Evolutionary conservation across 2,797 vertebrate species (phyloP), one percentile per base, ranked within the genome.

Genomic region (Myotis planiceps): DNA sequence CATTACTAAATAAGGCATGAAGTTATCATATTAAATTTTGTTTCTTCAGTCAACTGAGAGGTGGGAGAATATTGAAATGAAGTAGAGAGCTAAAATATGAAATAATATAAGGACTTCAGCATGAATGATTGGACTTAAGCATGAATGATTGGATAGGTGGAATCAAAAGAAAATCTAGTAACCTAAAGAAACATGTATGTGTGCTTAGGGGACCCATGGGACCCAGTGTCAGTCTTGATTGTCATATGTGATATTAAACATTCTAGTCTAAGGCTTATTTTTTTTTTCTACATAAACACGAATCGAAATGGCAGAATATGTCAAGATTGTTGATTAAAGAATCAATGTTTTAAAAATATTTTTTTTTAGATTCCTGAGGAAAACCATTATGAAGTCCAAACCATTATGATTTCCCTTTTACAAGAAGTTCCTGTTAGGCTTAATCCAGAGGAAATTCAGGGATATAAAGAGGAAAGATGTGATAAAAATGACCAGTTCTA

Each of bases 401-500:
- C 25, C 72, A 82, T 92, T 95, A 95, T 93, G 92, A 94, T 95
- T 97, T 95, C 80, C 86, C 34, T 71, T 95, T 76, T 60, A 68
- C 8, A 92, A 90, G 79, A 92, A 93, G 80, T 97, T 95, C 94
- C 84, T 95, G 90, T 95, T 82, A 93, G 81, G 72, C 9, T 74
- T 76, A 65, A 72, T 96, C 55, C 21, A 92, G 83, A 96, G 96
- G 97, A 93, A 96, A 96, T 95, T 96, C 63, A 86, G 58, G 93
- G 76, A 68, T 89, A 92, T 84, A 86, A 94, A 96, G 65, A 96
- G 82, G 92, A 92, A 80, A 97, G 58, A 55, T 69, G 66, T n/a
- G 45, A 92, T 95, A 85, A 97, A 92, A 96, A 88, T 1, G 34
- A 79, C 65, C 63, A 68, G 63, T 90, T 94, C 83, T 96, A 85